phyloP scores from a whole-genome alignment of 2,888 invertebrate genomes.

The Mythimna lalbum region DNA sequence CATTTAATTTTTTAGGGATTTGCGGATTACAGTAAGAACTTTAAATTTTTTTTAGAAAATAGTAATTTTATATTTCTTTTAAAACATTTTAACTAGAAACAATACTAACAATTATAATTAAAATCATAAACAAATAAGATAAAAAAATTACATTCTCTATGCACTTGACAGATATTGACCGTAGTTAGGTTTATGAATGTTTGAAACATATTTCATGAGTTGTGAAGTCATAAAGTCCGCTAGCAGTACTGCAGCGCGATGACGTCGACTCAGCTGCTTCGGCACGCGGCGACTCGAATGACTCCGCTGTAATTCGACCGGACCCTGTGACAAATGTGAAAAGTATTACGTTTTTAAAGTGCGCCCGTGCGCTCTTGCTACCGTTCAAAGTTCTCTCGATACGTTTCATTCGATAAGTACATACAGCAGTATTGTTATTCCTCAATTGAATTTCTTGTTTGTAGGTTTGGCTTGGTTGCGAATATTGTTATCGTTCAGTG shows the following conservation, averaged over 20 bases:
- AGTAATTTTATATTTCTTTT: no score
- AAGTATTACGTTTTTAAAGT: conserved; percentile 80
- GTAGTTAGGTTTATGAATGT: conserved; percentile 50
- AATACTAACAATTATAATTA: not conserved
- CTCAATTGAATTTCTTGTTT: conserved; percentile 35
- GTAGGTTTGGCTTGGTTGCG: not conserved
- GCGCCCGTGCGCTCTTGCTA: conserved; percentile 59
- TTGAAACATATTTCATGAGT: conserved; percentile 62
- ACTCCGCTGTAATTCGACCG: conserved; percentile 81
- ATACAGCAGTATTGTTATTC: conserved; percentile 17
- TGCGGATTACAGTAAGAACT: no score
- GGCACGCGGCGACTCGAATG: conserved; percentile 81
- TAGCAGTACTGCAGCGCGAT: conserved; percentile 65
- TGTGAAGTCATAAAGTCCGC: conserved; percentile 57
- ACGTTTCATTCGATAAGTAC: conserved; percentile 34
- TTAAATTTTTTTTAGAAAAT: no score
- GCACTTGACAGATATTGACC: conserved; percentile 27
- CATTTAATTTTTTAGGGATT: no score
- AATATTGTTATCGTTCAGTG: conserved; percentile 17
- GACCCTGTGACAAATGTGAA: conserved; percentile 83
- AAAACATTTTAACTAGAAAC: not conserved
- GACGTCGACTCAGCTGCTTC: conserved; percentile 76
- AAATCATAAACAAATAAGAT: not conserved
- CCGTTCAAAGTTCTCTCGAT: conserved; percentile 51
- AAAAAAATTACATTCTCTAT: not conserved